phyloP scores from a whole-genome alignment of 1,140 invertebrate species.

The Saxidomus purpurata region DNA sequence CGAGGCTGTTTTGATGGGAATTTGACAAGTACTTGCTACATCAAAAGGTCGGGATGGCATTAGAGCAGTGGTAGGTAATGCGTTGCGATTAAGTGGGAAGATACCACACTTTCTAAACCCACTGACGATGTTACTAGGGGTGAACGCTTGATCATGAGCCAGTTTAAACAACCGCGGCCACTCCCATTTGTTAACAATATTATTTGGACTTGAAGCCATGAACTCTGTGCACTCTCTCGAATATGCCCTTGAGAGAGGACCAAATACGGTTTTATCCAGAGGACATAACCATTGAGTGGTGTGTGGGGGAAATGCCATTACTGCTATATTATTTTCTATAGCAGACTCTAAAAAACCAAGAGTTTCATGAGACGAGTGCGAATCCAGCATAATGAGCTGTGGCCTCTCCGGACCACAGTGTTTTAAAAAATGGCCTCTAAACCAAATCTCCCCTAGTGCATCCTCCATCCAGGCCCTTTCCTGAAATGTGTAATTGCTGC shows the following conservation, averaged over 20 bases:
- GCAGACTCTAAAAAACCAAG: conserved; percentile 32
- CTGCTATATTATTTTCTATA: not conserved
- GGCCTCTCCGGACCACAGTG: conserved; percentile 68
- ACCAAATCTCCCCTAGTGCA: conserved; percentile 68
- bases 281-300: conserved; percentile 41
- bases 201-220: conserved; percentile 15
- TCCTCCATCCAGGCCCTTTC: not conserved
- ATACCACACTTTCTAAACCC: conserved; percentile 52
- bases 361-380: conserved; percentile 66
- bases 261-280: conserved; percentile 19
- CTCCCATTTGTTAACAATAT: conserved; percentile 25
- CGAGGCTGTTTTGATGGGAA: not conserved
- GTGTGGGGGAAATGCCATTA: conserved; percentile 28
- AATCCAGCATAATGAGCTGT: conserved; percentile 65
- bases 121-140: conserved; percentile 15
- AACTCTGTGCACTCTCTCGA: no score
- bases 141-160: conserved; percentile 2
- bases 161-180: conserved; percentile 50
- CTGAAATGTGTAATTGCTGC: conserved; percentile 14
- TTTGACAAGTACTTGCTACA: not conserved
- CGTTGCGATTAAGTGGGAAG: conserved; percentile 2
- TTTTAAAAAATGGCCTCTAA: conserved; percentile 68
- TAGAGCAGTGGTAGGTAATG: not conserved
- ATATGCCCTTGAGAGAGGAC: no score
- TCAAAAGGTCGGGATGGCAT: no score